phyloP scores from a whole-genome alignment of 1,140 invertebrate genomes.

The Drosophila nigrodunni region DNA sequence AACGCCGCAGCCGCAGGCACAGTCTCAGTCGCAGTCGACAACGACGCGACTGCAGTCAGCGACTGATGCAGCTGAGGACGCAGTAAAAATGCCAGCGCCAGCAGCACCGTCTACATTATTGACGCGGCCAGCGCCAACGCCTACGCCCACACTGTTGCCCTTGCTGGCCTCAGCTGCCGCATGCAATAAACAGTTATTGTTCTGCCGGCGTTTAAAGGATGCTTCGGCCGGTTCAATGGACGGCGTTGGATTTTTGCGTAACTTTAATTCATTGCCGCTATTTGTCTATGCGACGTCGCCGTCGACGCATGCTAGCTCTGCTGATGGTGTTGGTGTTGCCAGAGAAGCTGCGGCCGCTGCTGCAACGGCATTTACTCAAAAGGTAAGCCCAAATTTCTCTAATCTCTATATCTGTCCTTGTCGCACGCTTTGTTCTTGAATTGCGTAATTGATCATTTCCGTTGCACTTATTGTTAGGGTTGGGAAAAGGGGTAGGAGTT shows the following conservation, averaged over 20 bases:
- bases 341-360: slow-evolving; percentile 71
- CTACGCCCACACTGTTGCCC: slow-evolving; percentile 60
- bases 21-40: slow-evolving; percentile 1
- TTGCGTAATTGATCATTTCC: slow-evolving; percentile 76
- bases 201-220: slow-evolving; percentile 81
- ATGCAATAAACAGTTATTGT: slow-evolving; percentile 76
- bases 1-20: background rate
- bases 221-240: slow-evolving; percentile 20
- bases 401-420: slow-evolving; percentile 8
- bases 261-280: slow-evolving; percentile 77
- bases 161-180: slow-evolving; percentile 65
- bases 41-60: slow-evolving; percentile 8
- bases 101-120: background rate
- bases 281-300: slow-evolving; percentile 80
- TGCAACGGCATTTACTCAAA: slow-evolving; percentile 59
- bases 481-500: background rate
- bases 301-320: slow-evolving; percentile 73
- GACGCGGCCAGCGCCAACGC: slow-evolving; percentile 28
- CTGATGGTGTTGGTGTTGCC: slow-evolving; percentile 80
- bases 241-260: slow-evolving; percentile 65
- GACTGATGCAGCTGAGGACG: slow-evolving; percentile 21
- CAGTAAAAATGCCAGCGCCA: slow-evolving; percentile 23
- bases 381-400: slow-evolving; percentile 58
- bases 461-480: slow-evolving; percentile 41
- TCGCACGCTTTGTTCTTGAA: slow-evolving; percentile 44